Percentiles rank a stretch among this genome's conserved stretches.
These are phyloP conservation scores for Atherinosoma microstoma DNA, from an alignment of 2,797 vertebrate genomes.

Conservation along the genomic window DNA sequence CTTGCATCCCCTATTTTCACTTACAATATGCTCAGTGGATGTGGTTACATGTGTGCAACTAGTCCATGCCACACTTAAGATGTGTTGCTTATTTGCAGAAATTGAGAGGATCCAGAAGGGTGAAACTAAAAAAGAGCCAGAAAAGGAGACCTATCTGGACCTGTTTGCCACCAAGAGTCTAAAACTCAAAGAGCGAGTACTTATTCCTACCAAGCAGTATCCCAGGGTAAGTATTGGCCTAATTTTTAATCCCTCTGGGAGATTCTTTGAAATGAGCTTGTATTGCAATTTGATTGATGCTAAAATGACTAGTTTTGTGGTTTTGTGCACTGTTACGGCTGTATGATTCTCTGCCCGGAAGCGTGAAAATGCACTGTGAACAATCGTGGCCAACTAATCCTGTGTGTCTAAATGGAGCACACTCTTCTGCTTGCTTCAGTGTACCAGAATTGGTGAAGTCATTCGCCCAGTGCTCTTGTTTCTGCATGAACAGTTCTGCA, in stretches of 20 bases:
- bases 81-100: constrained; percentile 77
- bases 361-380: too few relatives aligned
- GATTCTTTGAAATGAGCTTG: neutral
- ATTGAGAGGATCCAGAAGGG: constrained; percentile 97
- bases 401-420: neutral
- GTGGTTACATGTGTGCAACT: neutral
- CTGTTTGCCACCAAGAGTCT: constrained; percentile 95
- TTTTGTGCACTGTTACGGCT: neutral
- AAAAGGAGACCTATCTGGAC: constrained; percentile 94
- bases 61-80: neutral
- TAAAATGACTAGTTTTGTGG: neutral
- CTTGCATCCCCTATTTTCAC: neutral
- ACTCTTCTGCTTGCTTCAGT: neutral
- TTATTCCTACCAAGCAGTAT: constrained; percentile 96
- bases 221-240: constrained; percentile 87
- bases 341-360: neutral
- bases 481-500: constrained; percentile 17
- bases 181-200: constrained; percentile 93
- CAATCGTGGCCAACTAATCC: neutral
- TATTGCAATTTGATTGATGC: neutral
- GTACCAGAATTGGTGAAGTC: constrained; percentile 1
- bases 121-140: constrained; percentile 90
- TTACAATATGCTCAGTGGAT: neutral
- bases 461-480: constrained; percentile 10
- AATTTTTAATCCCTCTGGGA: neutral